Conservation (phyloP, 92 coral and sea anemone species). For the Plumapathes pennacea region DNA sequence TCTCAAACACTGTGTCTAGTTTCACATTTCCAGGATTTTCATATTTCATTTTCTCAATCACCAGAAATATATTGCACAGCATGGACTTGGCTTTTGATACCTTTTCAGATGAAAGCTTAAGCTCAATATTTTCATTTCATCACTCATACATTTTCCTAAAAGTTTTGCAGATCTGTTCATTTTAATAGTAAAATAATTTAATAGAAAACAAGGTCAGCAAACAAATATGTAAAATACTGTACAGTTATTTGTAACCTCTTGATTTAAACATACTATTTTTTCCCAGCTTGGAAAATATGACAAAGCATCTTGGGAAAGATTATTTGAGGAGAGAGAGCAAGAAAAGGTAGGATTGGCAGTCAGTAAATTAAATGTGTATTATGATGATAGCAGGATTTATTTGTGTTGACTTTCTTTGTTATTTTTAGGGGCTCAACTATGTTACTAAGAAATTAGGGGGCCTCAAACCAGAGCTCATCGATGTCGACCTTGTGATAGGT, state of each 20-base stretch:
- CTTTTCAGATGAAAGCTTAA: too few species aligned
- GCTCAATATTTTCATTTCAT: too few species aligned
- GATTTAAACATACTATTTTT: not conserved
- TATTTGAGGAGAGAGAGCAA: slow-evolving; percentile 90
- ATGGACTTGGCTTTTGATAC: too few species aligned
- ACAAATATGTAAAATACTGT: not conserved
- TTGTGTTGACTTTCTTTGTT: not conserved
- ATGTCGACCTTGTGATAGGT: slow-evolving; percentile 95
- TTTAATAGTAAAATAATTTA: too few species aligned
- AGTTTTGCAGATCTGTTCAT: too few species aligned
- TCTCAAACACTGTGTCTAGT: too few species aligned
- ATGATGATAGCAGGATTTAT: not conserved
- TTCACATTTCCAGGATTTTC: too few species aligned
- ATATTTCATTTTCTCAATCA: too few species aligned
- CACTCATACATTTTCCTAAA: too few species aligned
- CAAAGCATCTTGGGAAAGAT: slow-evolving; percentile 98
- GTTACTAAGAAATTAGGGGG: slow-evolving; percentile 84
- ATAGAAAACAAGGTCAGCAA: not conserved
- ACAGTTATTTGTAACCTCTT: too few species aligned
- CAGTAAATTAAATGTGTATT: not conserved
- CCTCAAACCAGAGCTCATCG: slow-evolving; percentile 91
- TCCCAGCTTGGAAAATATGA: slow-evolving; percentile 95
- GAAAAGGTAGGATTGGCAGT: slow-evolving; percentile 44
- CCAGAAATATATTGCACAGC: too few species aligned
- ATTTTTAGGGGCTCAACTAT: slow-evolving; percentile 65